Evolutionary conservation across 2,113 vertebrate species (phyloP).

Genomic region (Actenoides lindsayi): DNA sequence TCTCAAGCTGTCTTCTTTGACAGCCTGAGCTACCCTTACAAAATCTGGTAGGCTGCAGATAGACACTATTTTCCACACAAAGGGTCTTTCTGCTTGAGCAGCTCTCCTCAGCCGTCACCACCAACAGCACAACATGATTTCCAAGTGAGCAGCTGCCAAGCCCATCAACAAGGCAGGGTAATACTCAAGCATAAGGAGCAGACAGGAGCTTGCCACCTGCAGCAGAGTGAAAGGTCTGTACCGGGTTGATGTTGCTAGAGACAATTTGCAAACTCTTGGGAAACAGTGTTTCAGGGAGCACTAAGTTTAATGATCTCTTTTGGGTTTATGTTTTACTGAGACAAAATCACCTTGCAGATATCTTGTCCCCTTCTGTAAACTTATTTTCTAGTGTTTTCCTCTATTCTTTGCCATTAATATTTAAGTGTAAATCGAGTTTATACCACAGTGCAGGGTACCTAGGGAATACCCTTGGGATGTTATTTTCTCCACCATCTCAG

Average conservation of each 20-base stretch:
- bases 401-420: not conserved
- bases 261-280: not conserved
- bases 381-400: not conserved
- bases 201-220: not conserved
- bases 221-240: not conserved
- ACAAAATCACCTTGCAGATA: not conserved
- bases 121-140: not conserved
- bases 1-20: not conserved
- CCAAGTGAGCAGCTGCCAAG: conserved; percentile 34
- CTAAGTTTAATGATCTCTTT: not conserved
- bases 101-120: not conserved
- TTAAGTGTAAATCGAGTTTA: not conserved
- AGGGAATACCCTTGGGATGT: not conserved
- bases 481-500: not conserved
- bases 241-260: not conserved
- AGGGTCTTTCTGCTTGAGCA: conserved; percentile 32
- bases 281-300: not conserved
- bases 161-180: not conserved
- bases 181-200: not conserved
- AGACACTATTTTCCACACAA: not conserved
- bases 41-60: not conserved
- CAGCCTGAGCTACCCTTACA: not conserved
- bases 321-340: not conserved
- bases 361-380: not conserved
- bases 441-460: not conserved